These are phyloP conservation scores for Sinodicranocentrus sp. DNA, from an alignment of 2,888 invertebrate species.

Conservation along the genomic window DNA sequence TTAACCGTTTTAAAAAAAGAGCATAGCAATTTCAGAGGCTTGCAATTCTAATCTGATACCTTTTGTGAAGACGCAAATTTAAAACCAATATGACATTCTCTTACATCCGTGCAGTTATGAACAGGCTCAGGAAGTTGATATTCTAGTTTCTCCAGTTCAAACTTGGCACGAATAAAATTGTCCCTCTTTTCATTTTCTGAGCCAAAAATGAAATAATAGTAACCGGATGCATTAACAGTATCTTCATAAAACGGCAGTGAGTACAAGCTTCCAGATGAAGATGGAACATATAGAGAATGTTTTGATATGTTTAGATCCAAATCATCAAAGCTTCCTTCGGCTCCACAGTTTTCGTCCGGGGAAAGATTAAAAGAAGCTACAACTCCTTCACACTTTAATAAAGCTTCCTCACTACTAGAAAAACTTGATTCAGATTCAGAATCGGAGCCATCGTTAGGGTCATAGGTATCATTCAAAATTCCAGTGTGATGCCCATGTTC, in stretches of 20 bases:
- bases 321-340: constrained; percentile 34
- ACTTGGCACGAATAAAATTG: constrained; percentile 69
- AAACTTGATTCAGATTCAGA: constrained; percentile 90
- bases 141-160: constrained; percentile 71
- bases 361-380: constrained; percentile 80
- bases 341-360: constrained; percentile 52
- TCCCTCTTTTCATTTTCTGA: constrained; percentile 84
- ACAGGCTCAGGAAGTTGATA: constrained; percentile 72
- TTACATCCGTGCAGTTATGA: constrained; percentile 71
- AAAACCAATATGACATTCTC: constrained; percentile 70
- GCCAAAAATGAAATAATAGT: constrained; percentile 90
- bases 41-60: constrained; percentile 49
- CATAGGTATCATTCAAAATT: constrained; percentile 81
- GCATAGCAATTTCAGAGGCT: too few relatives aligned
- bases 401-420: constrained; percentile 88
- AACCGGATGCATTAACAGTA: constrained; percentile 82
- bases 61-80: constrained; percentile 74
- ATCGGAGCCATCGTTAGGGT: constrained; percentile 84
- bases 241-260: constrained; percentile 49
- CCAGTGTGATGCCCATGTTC: constrained; percentile 84
- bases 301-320: constrained; percentile 10
- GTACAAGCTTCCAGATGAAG: not conserved
- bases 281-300: not conserved
- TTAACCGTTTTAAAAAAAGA: not conserved
- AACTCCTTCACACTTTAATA: constrained; percentile 86